phyloP scores from a whole-genome alignment of 2,888 invertebrate genomes.

The Lasioglossum oenotherae region DNA sequence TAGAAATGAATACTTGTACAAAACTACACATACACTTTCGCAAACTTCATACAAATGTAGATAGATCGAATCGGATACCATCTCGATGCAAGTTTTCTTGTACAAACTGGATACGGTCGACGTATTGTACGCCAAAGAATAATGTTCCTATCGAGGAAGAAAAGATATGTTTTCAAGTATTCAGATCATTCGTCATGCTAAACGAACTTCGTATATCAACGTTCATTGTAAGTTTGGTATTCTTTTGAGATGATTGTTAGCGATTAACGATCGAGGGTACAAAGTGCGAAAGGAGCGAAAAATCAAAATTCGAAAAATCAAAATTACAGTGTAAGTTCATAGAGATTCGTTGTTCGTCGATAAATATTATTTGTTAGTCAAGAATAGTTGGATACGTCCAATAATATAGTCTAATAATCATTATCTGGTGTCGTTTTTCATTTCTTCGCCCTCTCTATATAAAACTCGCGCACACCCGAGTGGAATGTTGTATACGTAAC shows the following conservation, averaged over 20 bases:
- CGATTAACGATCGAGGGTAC: slow-evolving; percentile 66
- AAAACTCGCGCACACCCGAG: not conserved
- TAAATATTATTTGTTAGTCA: slow-evolving; percentile 78
- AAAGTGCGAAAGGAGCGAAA: slow-evolving; percentile 54
- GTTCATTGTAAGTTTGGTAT: slow-evolving; percentile 44
- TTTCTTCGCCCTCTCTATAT: slow-evolving; percentile 15
- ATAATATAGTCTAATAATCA: slow-evolving; percentile 74
- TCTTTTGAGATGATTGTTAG: slow-evolving; percentile 48
- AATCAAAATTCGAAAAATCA: slow-evolving; percentile 80
- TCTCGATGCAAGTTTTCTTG: slow-evolving; percentile 25
- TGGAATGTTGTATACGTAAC: too few species aligned
- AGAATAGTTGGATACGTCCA: slow-evolving; percentile 76
- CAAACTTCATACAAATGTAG: slow-evolving; percentile 3
- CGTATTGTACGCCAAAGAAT: slow-evolving; percentile 40
- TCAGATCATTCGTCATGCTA: slow-evolving; percentile 28
- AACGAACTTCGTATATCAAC: slow-evolving; percentile 45
- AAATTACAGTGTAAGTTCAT: slow-evolving; percentile 80
- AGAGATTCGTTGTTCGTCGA: slow-evolving; percentile 77
- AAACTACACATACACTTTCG: slow-evolving; percentile 3
- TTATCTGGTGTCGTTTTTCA: slow-evolving; percentile 61
- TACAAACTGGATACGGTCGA: slow-evolving; percentile 45
- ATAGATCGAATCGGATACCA: not conserved
- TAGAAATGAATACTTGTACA: slow-evolving; percentile 37
- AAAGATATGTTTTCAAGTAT: slow-evolving; percentile 51
- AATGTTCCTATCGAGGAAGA: slow-evolving; percentile 50